phyloP scores from a whole-genome alignment of 2,888 invertebrate genomes.

The Dicyrtomina minuta region DNA sequence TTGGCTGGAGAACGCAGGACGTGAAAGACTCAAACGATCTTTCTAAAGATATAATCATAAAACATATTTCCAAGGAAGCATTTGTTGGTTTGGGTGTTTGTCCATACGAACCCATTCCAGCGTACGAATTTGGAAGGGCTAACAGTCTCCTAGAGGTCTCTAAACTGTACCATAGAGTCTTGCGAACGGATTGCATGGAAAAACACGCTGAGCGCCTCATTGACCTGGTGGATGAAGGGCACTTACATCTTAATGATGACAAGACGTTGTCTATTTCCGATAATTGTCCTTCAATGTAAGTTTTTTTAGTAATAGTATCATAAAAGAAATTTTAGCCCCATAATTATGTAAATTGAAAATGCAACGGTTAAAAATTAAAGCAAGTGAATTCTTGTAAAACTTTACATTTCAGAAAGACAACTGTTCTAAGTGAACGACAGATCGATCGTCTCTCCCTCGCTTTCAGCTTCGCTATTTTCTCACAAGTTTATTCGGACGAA shows the following conservation, averaged over 20 bases:
- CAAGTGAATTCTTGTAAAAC: too few species aligned
- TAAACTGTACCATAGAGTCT: not conserved
- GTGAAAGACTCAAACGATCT: not conserved
- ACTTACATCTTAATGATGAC: not conserved
- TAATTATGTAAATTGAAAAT: too few species aligned
- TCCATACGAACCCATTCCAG: not conserved
- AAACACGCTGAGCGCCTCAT: not conserved
- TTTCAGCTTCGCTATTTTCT: conserved; percentile 5
- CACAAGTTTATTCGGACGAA: not conserved
- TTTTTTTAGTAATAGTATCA: too few species aligned
- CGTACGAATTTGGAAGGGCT: not conserved
- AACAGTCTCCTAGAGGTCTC: not conserved
- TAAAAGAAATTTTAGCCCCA: too few species aligned
- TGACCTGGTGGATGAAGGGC: not conserved
- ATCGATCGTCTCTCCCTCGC: conserved; percentile 3
- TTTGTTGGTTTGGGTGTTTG: conserved; percentile 6
- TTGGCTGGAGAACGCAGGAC: conserved; percentile 12
- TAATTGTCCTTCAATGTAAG: not conserved
- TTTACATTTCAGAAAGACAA: not conserved
- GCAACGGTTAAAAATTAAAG: too few species aligned
- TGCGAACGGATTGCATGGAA: conserved; percentile 1
- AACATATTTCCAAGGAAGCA: not conserved
- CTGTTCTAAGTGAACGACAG: not conserved
- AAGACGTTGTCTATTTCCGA: conserved; percentile 2
- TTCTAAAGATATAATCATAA: not conserved